phyloP scores from a whole-genome alignment of 1,140 invertebrate genomes.

The Drosophila punjabiensis region DNA sequence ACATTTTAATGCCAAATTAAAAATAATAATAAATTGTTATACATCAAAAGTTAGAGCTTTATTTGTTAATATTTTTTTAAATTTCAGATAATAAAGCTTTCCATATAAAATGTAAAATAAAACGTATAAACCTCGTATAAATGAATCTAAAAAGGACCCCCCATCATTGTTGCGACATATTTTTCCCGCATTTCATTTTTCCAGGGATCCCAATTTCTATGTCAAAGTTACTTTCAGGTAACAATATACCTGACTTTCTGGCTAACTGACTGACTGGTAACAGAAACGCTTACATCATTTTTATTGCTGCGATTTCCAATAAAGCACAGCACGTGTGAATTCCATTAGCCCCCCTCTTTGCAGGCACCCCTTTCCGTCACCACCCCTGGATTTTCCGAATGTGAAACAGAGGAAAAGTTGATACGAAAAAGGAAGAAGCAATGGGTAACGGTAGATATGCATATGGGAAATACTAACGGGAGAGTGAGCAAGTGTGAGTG shows the following conservation, averaged over 20 bases:
- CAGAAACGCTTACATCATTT: constrained; percentile 14
- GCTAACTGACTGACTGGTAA: not conserved
- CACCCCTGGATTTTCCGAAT: constrained; percentile 16
- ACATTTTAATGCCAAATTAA: too few relatives aligned
- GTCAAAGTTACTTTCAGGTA: not conserved
- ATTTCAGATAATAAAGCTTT: too few relatives aligned
- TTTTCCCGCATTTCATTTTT: not conserved
- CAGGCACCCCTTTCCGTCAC: not conserved
- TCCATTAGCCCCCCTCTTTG: constrained; percentile 24
- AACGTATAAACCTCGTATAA: not conserved
- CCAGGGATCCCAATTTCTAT: constrained; percentile 5
- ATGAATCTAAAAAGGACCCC: not conserved
- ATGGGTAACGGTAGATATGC: constrained; percentile 11
- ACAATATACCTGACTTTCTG: constrained; percentile 23
- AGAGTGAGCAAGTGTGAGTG: constrained; percentile 1
- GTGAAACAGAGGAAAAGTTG: constrained; percentile 29
- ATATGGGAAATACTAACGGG: constrained; percentile 18
- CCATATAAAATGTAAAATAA: not conserved
- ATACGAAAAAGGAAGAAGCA: constrained; percentile 29
- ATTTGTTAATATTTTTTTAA: too few relatives aligned
- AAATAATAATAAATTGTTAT: too few relatives aligned
- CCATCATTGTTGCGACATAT: not conserved
- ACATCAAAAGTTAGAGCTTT: too few relatives aligned
- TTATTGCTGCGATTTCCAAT: constrained; percentile 41
- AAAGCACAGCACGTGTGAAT: constrained; percentile 44